phyloP scores from a whole-genome alignment of 1,140 invertebrate species.

The Lamellibrachia luymesi region DNA sequence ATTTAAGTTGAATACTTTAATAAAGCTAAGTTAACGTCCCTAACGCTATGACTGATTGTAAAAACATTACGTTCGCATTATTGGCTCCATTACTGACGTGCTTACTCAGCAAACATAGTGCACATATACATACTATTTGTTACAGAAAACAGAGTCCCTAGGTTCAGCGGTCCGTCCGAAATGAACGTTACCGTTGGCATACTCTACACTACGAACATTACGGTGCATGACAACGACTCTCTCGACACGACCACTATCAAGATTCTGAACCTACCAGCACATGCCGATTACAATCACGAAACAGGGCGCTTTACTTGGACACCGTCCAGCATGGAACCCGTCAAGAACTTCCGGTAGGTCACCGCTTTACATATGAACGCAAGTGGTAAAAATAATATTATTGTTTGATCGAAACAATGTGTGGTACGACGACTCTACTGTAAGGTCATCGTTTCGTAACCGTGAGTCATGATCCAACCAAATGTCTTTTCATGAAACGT shows the following conservation, averaged over 20 bases:
- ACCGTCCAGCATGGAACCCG: not conserved
- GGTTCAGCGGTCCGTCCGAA: not conserved
- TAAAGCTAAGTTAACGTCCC: not conserved
- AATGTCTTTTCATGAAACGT: too few species aligned
- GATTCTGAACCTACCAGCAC: not conserved
- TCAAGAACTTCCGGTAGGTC: not conserved
- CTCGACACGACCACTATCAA: not conserved
- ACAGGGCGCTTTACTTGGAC: not conserved
- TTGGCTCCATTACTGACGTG: too few species aligned
- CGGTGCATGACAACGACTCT: not conserved
- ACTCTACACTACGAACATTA: not conserved
- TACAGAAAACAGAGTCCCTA: not conserved
- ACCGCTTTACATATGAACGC: not conserved
- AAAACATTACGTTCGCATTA: not conserved
- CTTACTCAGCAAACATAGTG: not conserved
- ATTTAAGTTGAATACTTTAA: too few species aligned
- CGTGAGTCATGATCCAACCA: too few species aligned
- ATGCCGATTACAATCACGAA: not conserved
- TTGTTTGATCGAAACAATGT: too few species aligned
- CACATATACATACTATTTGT: not conserved
- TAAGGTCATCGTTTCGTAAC: not conserved
- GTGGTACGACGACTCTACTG: too few species aligned
- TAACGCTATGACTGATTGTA: not conserved
- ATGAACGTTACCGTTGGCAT: not conserved
- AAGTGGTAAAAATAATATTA: too few species aligned